Evolutionary conservation across 2,888 invertebrate species (phyloP), one percentile per base, ranked within the genome.

Genomic region (Drosophila hawaiiensis): DNA sequence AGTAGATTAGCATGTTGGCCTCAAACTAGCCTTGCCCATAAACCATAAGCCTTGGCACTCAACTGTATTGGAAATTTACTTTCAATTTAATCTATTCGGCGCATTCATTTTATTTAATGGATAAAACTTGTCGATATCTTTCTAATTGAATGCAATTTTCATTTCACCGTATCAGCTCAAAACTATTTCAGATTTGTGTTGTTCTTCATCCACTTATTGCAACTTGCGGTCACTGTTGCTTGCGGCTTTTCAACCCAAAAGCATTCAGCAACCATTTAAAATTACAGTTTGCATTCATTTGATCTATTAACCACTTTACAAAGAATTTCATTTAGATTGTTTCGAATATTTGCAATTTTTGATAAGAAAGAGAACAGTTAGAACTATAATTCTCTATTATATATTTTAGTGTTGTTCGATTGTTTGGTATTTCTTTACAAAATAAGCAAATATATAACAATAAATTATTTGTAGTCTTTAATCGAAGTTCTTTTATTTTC

Each of bases 1-100:
- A 64, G 77, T 58, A 74, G 84, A 82, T 83, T 82, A 83, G 78
- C 84, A 80, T 80, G 72, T 68, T 73, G 58, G 65, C 69, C 73
- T 68, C 64, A 62, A 61, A 62, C 56, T 70, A 56, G 61, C 52
- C 65, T 58, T 64, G 52, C 76, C 69, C 61, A 70, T 75, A 73
- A 73, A 61, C 64, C 61, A 73, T 73, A 69, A 69, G 68, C 52
- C 52, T 64, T 58, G 64, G 50, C 68, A 68, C 74, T 66, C 63
- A 75, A 41, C 49, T 49, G 33, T 60, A 68, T 65, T 68, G 54
- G 53, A 68, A 76, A 76, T 82, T 74, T 73, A 80, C 71, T 79
- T 80, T 71, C 59, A 68, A 82, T 63, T 75, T 70, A 70, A 72
- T 67, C 75, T 61, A 60, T 75, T 69, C 41, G 66, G 35, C 41